These are phyloP conservation scores for Carassius carassius DNA, from an alignment of 2,113 vertebrate genomes.

Conservation along the genomic window DNA sequence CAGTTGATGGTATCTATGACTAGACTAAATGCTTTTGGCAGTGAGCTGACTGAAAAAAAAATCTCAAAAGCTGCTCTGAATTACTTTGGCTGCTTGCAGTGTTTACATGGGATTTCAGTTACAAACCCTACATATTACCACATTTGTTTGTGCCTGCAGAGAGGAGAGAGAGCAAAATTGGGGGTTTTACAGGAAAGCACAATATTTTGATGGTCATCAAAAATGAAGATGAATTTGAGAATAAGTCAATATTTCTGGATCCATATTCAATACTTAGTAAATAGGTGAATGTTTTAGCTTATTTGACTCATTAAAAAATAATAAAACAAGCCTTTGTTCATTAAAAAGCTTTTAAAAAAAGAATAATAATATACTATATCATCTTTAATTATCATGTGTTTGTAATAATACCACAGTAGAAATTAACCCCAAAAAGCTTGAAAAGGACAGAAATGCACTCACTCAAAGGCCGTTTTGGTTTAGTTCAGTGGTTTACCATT, in stretches of 20 bases:
- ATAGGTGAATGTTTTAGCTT: background rate
- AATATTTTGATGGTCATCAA: background rate
- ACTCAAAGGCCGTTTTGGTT: background rate
- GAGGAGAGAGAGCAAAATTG: background rate
- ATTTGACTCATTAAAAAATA: background rate
- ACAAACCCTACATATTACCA: slow-evolving; percentile 11
- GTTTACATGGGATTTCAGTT: slow-evolving; percentile 36
- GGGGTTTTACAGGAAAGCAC: background rate
- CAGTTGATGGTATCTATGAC: background rate
- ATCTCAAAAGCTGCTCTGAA: slow-evolving; percentile 19
- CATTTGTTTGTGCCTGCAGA: slow-evolving; percentile 5
- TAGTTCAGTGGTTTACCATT: slow-evolving; percentile 13
- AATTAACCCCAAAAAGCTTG: background rate
- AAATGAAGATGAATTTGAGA: background rate
- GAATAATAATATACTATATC: background rate
- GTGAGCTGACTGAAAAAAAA: background rate
- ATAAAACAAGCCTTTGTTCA: background rate
- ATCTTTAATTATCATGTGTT: background rate
- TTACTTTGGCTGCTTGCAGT: background rate
- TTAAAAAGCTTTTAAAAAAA: background rate
- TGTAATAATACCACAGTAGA: background rate
- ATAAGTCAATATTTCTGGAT: background rate
- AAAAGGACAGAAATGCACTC: background rate
- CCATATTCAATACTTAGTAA: background rate
- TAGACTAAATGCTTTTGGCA: background rate